A percentile compares a stretch with the other conserved stretches of the same genome.
Evolutionary conservation across 2,797 vertebrate genomes (phyloP).

Genomic region (Graptemys geographica): DNA sequence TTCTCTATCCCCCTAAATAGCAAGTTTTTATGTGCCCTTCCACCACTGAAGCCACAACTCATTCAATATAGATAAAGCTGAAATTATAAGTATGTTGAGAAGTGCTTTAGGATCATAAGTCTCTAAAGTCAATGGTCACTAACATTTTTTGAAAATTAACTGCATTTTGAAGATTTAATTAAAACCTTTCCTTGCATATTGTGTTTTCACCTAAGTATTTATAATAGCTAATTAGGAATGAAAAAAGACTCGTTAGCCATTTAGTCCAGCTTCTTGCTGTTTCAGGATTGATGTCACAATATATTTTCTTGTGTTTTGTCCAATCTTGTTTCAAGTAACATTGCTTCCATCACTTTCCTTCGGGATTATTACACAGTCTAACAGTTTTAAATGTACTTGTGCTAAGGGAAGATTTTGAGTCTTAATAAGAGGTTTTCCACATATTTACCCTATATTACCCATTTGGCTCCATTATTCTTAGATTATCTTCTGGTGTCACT

Average conservation of each 20-base stretch:
- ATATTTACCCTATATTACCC: background rate
- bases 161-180: background rate
- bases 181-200: background rate
- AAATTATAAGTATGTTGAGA: background rate
- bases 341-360: constrained; percentile 1
- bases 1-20: background rate
- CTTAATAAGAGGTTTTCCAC: constrained; percentile 6
- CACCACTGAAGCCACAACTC: background rate
- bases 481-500: background rate
- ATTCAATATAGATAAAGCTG: background rate
- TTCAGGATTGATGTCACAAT: background rate
- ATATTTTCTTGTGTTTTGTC: constrained; percentile 27
- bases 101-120: background rate
- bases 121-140: background rate
- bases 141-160: background rate
- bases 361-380: background rate
- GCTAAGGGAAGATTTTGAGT: background rate
- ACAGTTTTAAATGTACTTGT: background rate
- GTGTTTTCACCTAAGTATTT: background rate
- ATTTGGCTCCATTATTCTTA: background rate
- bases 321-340: constrained; percentile 19
- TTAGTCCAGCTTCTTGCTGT: background rate
- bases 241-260: background rate
- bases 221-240: background rate
- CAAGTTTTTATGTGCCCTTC: background rate